A percentile compares a stretch with the other conserved stretches of the same genome.
phyloP scores from a whole-genome alignment of 1,140 invertebrate genomes.

The Alviniconcha marisindica region DNA sequence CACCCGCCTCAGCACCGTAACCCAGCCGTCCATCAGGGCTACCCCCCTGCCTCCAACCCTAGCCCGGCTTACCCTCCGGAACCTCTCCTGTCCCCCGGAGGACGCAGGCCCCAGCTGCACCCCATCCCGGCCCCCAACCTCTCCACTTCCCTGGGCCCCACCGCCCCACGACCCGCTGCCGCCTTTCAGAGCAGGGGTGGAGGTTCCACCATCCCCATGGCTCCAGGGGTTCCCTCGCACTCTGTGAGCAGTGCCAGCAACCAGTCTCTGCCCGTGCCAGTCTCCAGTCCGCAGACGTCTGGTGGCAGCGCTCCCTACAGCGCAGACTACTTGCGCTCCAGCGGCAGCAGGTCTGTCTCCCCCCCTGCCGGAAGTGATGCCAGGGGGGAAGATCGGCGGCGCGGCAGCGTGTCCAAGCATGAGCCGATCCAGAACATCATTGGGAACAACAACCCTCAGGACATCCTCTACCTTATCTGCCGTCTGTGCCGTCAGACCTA shows the following conservation, averaged over 20 bases:
- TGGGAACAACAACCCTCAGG: constrained; percentile 65
- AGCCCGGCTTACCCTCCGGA: not conserved
- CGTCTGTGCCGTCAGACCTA: constrained; percentile 70
- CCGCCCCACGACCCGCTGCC: constrained; percentile 11
- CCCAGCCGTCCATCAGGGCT: not conserved
- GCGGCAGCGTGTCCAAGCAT: constrained; percentile 63
- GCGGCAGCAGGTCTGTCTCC: constrained; percentile 18
- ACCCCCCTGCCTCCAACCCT: not conserved
- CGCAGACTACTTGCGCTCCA: not conserved
- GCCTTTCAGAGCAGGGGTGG: constrained; percentile 33
- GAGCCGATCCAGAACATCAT: constrained; percentile 72
- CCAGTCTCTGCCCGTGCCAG: not conserved
- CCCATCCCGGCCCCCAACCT: constrained; percentile 35
- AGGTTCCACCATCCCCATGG: constrained; percentile 16
- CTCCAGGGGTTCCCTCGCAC: not conserved
- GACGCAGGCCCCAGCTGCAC: constrained; percentile 41
- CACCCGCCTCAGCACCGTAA: constrained; percentile 7
- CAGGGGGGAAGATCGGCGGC: constrained; percentile 30
- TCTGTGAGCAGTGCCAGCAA: not conserved
- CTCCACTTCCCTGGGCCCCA: constrained; percentile 34
- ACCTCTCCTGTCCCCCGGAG: constrained; percentile 29
- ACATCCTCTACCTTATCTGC: constrained; percentile 72
- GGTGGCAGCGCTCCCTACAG: not conserved
- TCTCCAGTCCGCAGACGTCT: not conserved
- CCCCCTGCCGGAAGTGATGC: constrained; percentile 23